These are phyloP conservation scores for Akabosia matsudoensis DNA, from an alignment of 1,140 invertebrate species.

Conservation along the genomic window DNA sequence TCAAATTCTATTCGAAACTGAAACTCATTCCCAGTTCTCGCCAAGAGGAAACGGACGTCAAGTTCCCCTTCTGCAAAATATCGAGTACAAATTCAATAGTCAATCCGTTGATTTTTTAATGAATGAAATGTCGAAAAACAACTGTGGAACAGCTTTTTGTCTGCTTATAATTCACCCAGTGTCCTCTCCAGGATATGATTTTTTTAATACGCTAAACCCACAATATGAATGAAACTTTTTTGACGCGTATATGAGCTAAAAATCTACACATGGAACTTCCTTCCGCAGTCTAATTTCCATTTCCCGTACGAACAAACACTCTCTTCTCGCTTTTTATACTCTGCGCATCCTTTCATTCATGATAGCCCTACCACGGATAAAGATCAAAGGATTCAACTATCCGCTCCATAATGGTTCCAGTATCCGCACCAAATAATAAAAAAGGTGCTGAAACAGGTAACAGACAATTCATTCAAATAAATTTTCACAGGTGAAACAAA, in stretches of 20 bases:
- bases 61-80: background rate
- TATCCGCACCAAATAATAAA: background rate
- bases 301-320: background rate
- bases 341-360: background rate
- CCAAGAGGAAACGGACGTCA: conserved; percentile 2
- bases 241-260: too few relatives aligned
- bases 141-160: too few relatives aligned
- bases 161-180: background rate
- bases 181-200: conserved; percentile 6
- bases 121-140: conserved; percentile 9
- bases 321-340: background rate
- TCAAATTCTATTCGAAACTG: background rate
- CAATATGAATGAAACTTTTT: too few relatives aligned
- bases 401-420: background rate
- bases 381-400: background rate
- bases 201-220: background rate
- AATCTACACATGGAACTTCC: conserved; percentile 1
- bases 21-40: background rate
- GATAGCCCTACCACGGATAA: background rate
- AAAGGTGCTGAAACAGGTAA: conserved; percentile 3
- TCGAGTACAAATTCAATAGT: background rate
- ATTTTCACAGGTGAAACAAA: background rate
- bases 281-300: conserved; percentile 16
- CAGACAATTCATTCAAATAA: background rate
- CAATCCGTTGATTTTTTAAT: background rate